Conservation (phyloP, 2,113 vertebrate genomes). For the Hippocampus zosterae region DNA sequence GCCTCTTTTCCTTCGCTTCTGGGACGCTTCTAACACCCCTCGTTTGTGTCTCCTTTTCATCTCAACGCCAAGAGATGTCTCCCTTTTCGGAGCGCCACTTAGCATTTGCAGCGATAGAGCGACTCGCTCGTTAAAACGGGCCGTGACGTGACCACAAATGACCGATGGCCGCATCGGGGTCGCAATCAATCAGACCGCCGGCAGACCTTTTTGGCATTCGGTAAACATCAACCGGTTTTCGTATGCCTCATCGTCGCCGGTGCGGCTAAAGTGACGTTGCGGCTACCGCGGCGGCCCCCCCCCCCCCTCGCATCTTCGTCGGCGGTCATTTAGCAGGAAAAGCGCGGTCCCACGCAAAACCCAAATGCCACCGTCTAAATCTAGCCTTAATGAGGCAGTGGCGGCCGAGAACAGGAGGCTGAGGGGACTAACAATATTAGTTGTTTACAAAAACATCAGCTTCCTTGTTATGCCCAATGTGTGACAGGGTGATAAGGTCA, state of each 20-base stretch:
- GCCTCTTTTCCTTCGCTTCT: not conserved
- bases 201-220: slow-evolving; percentile 72
- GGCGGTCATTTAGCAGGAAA: slow-evolving; percentile 63
- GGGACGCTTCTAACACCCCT: too few species aligned
- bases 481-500: slow-evolving; percentile 64
- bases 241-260: slow-evolving; percentile 46
- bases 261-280: slow-evolving; percentile 52
- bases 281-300: slow-evolving; percentile 62
- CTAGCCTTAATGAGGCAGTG: slow-evolving; percentile 57
- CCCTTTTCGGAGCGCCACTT: slow-evolving; percentile 62
- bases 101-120: slow-evolving; percentile 62
- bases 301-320: slow-evolving; percentile 52
- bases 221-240: slow-evolving; percentile 66
- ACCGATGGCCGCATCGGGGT: slow-evolving; percentile 60
- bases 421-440: slow-evolving; percentile 61
- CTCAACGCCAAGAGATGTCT: slow-evolving; percentile 59
- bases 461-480: slow-evolving; percentile 52
- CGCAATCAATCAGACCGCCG: slow-evolving; percentile 66
- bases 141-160: slow-evolving; percentile 65
- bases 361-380: slow-evolving; percentile 67
- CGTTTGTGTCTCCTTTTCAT: slow-evolving; percentile 13
- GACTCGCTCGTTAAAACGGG: slow-evolving; percentile 72
- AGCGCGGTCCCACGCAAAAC: slow-evolving; percentile 47
- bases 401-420: slow-evolving; percentile 46
- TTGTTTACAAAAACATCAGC: slow-evolving; percentile 64